Conservation (phyloP, 2,888 invertebrate genomes). For the Tetragnatha montana region DNA sequence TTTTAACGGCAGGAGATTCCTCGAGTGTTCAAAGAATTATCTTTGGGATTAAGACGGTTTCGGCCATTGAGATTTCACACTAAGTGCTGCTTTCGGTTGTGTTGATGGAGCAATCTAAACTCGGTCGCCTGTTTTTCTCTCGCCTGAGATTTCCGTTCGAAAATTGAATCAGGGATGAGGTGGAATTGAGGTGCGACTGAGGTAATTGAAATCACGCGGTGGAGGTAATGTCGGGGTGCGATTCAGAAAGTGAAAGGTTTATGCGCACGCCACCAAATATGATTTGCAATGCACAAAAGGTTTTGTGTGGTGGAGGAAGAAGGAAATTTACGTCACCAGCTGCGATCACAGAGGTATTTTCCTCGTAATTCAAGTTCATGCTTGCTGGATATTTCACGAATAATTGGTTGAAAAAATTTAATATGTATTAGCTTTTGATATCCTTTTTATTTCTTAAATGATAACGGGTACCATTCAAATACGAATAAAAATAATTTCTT, state of each 20-base stretch:
- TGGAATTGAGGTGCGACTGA: background rate
- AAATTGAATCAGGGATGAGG: background rate
- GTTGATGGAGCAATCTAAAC: slow-evolving; percentile 12
- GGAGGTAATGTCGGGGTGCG: background rate
- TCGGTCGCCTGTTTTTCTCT: slow-evolving; percentile 2
- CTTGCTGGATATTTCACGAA: too few species aligned
- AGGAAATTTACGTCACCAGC: too few species aligned
- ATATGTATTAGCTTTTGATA: too few species aligned
- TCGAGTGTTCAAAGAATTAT: slow-evolving; percentile 48
- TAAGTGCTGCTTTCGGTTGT: background rate
- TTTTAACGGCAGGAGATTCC: slow-evolving; percentile 35
- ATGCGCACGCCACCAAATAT: too few species aligned
- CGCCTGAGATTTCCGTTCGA: background rate
- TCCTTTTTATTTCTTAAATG: too few species aligned
- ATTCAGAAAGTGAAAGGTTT: background rate
- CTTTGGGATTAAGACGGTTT: slow-evolving; percentile 33
- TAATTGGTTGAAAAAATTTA: too few species aligned
- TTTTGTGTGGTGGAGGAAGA: too few species aligned
- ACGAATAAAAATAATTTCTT: too few species aligned
- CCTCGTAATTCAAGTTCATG: too few species aligned
- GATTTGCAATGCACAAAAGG: too few species aligned
- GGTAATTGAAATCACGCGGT: background rate
- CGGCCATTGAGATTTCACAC: background rate
- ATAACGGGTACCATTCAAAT: too few species aligned
- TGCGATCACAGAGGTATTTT: too few species aligned